A percentile compares a stretch with the other conserved stretches of the same genome.
These are phyloP conservation scores for Zeugodacus cucurbitae DNA, from an alignment of 1,140 invertebrate genomes.

Conservation along the genomic window DNA sequence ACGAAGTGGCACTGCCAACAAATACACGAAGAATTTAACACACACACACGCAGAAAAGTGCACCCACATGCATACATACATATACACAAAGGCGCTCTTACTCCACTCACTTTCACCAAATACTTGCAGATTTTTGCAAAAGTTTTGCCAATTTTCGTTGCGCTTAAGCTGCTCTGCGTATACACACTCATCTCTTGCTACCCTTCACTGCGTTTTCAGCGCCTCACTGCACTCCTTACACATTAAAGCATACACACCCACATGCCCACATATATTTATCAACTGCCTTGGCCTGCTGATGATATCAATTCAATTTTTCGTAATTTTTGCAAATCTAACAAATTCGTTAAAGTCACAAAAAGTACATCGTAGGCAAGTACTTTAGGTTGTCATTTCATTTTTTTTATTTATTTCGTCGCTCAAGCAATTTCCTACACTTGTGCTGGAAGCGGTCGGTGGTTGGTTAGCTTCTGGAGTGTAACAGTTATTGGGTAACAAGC, in stretches of 20 bases:
- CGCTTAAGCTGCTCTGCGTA: conserved; percentile 3
- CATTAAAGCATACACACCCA: no score
- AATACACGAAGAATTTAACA: background rate
- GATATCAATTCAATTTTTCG: conserved; percentile 38
- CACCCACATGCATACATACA: background rate
- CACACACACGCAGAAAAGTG: background rate
- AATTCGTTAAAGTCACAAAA: conserved; percentile 26
- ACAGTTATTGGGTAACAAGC: background rate
- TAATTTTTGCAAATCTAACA: conserved; percentile 35
- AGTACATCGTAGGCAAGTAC: conserved; percentile 23
- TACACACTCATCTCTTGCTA: background rate
- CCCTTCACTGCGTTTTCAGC: no score
- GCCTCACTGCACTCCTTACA: no score
- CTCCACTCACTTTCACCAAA: conserved; percentile 23
- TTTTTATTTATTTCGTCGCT: conserved; percentile 19
- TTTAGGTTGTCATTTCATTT: conserved; percentile 31
- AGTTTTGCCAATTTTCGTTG: conserved; percentile 8
- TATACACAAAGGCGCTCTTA: background rate
- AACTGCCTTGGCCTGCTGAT: background rate
- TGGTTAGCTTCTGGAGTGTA: background rate
- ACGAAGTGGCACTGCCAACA: background rate
- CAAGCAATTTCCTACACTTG: conserved; percentile 26
- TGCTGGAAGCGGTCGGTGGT: background rate
- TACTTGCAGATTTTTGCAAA: background rate
- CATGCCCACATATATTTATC: background rate